Conservation (phyloP, 2,797 vertebrate species). For the Myripristis murdjan region DNA sequence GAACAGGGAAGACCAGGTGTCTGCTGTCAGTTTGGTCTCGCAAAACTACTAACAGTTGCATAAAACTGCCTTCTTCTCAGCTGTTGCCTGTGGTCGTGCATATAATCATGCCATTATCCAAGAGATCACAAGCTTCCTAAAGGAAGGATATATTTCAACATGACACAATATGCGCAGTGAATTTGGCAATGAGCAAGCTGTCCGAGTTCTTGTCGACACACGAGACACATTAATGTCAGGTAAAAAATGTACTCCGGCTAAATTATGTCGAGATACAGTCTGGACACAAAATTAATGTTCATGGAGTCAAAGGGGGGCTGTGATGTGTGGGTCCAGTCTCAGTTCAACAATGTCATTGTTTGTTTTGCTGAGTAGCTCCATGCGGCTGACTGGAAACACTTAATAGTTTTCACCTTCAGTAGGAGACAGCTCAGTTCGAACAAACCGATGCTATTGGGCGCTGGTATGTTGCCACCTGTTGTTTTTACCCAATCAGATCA, state of each 20-base stretch:
- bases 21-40: neutral
- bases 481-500: conserved; percentile 75
- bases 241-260: conserved; percentile 12
- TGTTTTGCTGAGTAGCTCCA: conserved; percentile 51
- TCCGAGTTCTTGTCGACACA: conserved; percentile 45
- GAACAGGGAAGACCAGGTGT: neutral
- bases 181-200: conserved; percentile 30
- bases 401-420: conserved; percentile 83
- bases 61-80: too few species aligned
- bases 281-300: conserved; percentile 33
- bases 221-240: conserved; percentile 13
- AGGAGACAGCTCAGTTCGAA: conserved; percentile 60
- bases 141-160: conserved; percentile 47
- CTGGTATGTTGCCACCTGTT: conserved; percentile 78
- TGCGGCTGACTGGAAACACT: conserved; percentile 54
- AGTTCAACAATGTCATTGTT: conserved; percentile 64
- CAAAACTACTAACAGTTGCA: neutral
- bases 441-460: conserved; percentile 54
- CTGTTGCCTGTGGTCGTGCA: too few species aligned
- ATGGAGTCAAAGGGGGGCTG: conserved; percentile 6
- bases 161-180: neutral
- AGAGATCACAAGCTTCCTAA: conserved; percentile 19
- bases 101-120: too few species aligned
- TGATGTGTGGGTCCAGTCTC: conserved; percentile 41
- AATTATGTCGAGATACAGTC: conserved; percentile 19